Evolutionary conservation across 2,113 vertebrate genomes (phyloP).

Genomic region (Atlantisia rogersi): DNA sequence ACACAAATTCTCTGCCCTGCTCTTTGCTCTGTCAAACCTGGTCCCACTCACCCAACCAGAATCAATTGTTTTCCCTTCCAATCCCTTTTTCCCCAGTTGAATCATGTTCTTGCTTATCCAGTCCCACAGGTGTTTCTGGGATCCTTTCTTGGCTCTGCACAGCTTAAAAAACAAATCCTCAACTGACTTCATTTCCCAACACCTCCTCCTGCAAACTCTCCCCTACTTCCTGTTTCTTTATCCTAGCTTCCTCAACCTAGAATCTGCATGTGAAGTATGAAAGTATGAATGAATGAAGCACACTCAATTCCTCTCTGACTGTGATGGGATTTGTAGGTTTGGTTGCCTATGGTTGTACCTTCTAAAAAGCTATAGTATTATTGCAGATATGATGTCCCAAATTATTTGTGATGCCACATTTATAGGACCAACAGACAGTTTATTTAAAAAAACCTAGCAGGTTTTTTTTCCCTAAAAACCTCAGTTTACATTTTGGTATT

Average conservation of each 20-base stretch:
- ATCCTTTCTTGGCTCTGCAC: background rate
- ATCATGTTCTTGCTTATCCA: background rate
- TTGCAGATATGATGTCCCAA: background rate
- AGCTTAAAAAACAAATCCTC: background rate
- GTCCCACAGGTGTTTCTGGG: background rate
- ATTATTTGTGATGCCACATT: background rate
- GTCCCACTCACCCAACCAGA: background rate
- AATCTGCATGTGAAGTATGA: background rate
- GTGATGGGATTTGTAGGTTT: background rate
- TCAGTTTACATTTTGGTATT: background rate
- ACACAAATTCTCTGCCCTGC: background rate
- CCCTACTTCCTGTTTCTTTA: background rate
- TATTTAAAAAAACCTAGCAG: rapidly evolving
- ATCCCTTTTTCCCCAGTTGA: background rate
- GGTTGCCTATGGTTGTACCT: background rate
- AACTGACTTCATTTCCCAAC: background rate
- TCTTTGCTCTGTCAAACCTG: background rate
- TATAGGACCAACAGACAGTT: background rate
- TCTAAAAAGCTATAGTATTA: background rate
- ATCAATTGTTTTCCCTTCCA: background rate
- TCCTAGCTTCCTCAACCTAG: background rate
- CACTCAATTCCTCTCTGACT: background rate
- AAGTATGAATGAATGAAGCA: background rate
- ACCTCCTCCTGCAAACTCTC: background rate
- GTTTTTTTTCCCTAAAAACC: background rate